Evolutionary conservation across 2,797 vertebrate genomes (phyloP).

Genomic region (Platalea minor): DNA sequence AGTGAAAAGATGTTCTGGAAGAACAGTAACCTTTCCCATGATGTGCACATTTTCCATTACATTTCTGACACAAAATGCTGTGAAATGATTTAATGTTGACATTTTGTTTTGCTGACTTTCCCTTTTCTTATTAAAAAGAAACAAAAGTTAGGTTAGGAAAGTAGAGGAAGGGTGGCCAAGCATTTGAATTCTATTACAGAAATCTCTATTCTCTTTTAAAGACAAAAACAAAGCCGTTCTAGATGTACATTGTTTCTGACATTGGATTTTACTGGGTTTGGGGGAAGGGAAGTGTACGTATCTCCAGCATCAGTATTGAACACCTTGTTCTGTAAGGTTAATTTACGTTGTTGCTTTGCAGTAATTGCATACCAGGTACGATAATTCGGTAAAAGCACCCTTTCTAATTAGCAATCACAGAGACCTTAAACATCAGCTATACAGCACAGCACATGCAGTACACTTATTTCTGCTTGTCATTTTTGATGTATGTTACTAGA

Average conservation of each 20-base stretch:
- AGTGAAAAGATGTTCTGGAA: conserved; percentile 81
- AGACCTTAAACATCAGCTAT: not conserved
- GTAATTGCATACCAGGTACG: conserved; percentile 45
- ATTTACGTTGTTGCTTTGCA: conserved; percentile 35
- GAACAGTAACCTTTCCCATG: conserved; percentile 88
- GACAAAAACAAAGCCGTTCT: not conserved
- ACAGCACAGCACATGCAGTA: not conserved
- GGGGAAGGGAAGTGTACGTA: not conserved
- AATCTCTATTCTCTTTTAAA: conserved; percentile 6
- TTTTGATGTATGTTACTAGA: conserved; percentile 40
- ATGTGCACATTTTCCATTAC: conserved; percentile 89
- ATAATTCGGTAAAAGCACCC: conserved; percentile 42
- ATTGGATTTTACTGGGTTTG: not conserved
- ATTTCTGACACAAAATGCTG: conserved; percentile 85
- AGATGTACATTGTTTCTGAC: not conserved
- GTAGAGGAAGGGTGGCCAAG: conserved; percentile 80
- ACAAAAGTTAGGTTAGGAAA: conserved; percentile 67
- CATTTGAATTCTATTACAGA: conserved; percentile 80
- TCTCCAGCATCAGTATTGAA: not conserved
- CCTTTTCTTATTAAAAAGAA: conserved; percentile 77
- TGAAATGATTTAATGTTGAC: conserved; percentile 93
- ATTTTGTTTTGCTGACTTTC: conserved; percentile 96
- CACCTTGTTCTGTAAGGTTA: conserved; percentile 20
- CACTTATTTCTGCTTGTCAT: conserved; percentile 23
- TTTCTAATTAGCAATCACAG: conserved; percentile 54